A percentile compares a stretch with the other conserved stretches of the same genome.
Evolutionary conservation across 2,797 vertebrate species (phyloP).

Genomic region (Megaceryle alcyon): DNA sequence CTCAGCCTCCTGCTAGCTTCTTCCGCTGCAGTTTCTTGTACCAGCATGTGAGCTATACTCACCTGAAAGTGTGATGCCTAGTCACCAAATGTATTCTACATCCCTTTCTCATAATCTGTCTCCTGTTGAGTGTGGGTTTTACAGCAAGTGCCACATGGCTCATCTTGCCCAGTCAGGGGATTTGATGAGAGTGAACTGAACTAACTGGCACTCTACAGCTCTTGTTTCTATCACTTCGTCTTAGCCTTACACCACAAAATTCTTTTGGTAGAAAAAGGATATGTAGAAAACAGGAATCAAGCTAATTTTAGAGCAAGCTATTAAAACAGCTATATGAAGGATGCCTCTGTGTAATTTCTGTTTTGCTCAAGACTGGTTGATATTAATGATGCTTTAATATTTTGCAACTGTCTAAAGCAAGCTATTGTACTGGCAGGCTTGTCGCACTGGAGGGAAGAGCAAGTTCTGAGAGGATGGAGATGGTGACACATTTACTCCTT

Average conservation of each 20-base stretch:
- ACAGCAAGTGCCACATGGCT: neutral
- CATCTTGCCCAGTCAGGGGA: neutral
- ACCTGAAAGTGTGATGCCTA: neutral
- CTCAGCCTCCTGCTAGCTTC: neutral
- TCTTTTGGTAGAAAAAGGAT: neutral
- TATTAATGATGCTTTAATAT: neutral
- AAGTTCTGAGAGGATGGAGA: neutral
- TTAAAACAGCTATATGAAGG: neutral
- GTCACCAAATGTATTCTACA: neutral
- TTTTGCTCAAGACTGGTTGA: neutral
- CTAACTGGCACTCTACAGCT: neutral
- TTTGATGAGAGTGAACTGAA: neutral
- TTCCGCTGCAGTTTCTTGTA: neutral
- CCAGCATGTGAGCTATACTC: neutral
- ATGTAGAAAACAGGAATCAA: neutral
- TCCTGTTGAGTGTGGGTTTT: neutral
- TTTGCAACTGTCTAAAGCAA: neutral
- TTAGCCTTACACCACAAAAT: neutral
- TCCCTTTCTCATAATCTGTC: neutral
- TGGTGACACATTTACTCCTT: neutral
- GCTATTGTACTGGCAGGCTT: neutral
- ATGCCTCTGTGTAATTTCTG: neutral
- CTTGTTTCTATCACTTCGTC: neutral
- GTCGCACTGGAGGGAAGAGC: neutral
- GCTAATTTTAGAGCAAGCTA: neutral